Conservation (phyloP, 2,888 invertebrate species). For the Sminthurinus aureus region DNA sequence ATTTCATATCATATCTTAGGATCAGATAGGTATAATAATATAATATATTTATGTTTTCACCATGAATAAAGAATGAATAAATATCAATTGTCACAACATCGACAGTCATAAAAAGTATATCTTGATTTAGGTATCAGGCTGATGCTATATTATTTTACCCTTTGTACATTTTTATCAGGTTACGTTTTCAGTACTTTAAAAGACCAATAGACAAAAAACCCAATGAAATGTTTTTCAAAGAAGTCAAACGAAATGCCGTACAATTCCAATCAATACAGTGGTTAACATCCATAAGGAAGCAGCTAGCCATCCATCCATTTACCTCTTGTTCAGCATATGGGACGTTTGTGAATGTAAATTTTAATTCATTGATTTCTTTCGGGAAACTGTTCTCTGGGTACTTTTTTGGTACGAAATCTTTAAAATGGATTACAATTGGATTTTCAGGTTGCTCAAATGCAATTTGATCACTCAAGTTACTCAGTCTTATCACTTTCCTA, state of each 20-base stretch:
- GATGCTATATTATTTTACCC: too few relatives aligned
- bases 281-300: slow-evolving; percentile 23
- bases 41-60: too few relatives aligned
- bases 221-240: background rate
- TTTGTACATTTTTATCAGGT: too few relatives aligned
- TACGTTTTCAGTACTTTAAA: too few relatives aligned
- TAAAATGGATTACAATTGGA: background rate
- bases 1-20: too few relatives aligned
- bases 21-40: too few relatives aligned
- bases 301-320: slow-evolving; percentile 24
- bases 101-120: too few relatives aligned
- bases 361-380: slow-evolving; percentile 39
- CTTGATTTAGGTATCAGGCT: too few relatives aligned
- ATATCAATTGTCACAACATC: too few relatives aligned
- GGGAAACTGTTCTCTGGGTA: background rate
- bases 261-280: slow-evolving; percentile 29
- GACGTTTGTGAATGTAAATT: slow-evolving; percentile 51
- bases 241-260: slow-evolving; percentile 6
- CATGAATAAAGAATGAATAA: too few relatives aligned
- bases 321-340: slow-evolving; percentile 45
- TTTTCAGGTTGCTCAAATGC: slow-evolving; percentile 13
- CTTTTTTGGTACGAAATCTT: slow-evolving; percentile 18
- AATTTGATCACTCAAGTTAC: slow-evolving; percentile 24
- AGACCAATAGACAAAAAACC: slow-evolving; percentile 15
- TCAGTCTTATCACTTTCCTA: slow-evolving; percentile 33